phyloP scores from a whole-genome alignment of 1,140 invertebrate species.

The Brachionus rubens region DNA sequence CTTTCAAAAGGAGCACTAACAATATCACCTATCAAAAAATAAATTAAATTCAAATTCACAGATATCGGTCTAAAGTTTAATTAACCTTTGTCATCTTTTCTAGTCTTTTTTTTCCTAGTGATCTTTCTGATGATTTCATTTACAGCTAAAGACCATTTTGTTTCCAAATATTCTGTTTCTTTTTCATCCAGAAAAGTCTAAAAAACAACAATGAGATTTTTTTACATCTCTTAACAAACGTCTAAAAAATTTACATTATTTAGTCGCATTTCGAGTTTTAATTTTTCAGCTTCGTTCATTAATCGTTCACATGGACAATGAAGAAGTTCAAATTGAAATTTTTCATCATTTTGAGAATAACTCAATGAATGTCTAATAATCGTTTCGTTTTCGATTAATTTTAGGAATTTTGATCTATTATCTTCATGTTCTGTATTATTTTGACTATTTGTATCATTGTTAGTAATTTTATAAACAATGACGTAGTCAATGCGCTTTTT shows the following conservation, averaged over 20 bases:
- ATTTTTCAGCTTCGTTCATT: conserved; percentile 56
- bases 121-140: background rate
- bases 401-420: conserved; percentile 47
- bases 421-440: background rate
- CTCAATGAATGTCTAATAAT: conserved; percentile 37
- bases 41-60: background rate
- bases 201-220: background rate
- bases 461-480: background rate
- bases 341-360: conserved; percentile 49
- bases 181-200: conserved; percentile 19
- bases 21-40: background rate
- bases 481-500: conserved; percentile 31
- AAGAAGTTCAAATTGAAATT: conserved; percentile 53
- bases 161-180: conserved; percentile 1
- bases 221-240: too few species aligned
- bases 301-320: conserved; percentile 55
- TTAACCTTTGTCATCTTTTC: conserved; percentile 44
- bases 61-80: background rate
- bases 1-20: background rate
- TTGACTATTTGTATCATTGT: background rate
- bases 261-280: conserved; percentile 57
- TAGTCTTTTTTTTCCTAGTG: too few species aligned
- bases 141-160: background rate
- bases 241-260: conserved; percentile 51
- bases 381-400: conserved; percentile 49